These are phyloP conservation scores for Boleophthalmus pectinirostris DNA, from an alignment of 2,113 vertebrate species.

Conservation along the genomic window DNA sequence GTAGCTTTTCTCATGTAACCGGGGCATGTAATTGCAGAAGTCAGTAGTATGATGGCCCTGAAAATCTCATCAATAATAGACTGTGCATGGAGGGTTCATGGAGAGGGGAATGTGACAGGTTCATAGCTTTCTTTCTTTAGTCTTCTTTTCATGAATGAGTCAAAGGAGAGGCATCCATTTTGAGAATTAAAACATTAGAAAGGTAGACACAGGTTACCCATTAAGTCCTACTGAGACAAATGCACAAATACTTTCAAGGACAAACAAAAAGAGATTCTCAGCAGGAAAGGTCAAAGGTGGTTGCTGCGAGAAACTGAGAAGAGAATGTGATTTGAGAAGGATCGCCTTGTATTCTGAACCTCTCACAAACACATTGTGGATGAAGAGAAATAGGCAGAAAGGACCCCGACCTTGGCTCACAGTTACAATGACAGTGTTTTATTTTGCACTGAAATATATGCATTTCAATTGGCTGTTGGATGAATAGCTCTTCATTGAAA, in stretches of 20 bases:
- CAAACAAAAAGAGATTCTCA: conserved; percentile 18
- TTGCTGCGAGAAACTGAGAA: conserved; percentile 1
- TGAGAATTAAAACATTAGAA: conserved; percentile 30
- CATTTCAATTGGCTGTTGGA: conserved; percentile 8
- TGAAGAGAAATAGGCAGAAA: conserved; percentile 29
- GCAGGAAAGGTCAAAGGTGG: conserved; percentile 32
- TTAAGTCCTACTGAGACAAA: conserved; percentile 9
- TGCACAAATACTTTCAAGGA: conserved; percentile 28
- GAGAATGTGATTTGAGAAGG: conserved; percentile 33
- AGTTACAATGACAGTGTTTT: conserved; percentile 21
- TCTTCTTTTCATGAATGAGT: conserved; percentile 16
- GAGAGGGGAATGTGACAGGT: conserved; percentile 61
- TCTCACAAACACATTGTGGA: conserved; percentile 21
- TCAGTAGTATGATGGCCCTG: conserved; percentile 18
- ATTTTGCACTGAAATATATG: conserved; percentile 16
- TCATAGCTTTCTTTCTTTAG: conserved; percentile 20
- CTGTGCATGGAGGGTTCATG: conserved; percentile 31
- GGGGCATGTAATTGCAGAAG: conserved; percentile 10
- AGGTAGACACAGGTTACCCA: conserved; percentile 9
- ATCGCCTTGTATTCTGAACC: conserved; percentile 16
- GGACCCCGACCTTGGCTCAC: conserved; percentile 20
- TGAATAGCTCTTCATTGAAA: conserved; percentile 12
- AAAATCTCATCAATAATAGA: conserved; percentile 68
- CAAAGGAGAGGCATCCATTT: conserved; percentile 6
- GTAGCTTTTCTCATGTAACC: conserved; percentile 21